Evolutionary conservation across 30 jellyfish, hydroid and myxozoan species (phyloP), one percentile per base, ranked within the genome.

Genomic region (Mastigias papua): DNA sequence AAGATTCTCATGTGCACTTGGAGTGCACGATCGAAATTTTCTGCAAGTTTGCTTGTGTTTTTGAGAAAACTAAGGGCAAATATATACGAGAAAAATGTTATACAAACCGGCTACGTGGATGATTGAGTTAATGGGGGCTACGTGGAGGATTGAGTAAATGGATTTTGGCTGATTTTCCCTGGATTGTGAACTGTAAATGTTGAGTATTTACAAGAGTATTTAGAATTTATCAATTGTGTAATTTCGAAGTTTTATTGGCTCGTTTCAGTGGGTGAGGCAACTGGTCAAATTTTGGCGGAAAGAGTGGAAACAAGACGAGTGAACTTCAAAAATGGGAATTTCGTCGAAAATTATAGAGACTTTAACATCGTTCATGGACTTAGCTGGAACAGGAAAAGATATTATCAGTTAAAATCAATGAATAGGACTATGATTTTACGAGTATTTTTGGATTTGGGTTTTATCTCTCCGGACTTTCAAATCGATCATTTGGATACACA

Each of bases 391-490:
- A 80, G 63, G 27, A 81, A 80, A 30, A 35, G 90, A 80, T 80
- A 16, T 37, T 80, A 80, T 34, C 60, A 61, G 34, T n/a, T 80
- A 81, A 21, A 34, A 54, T 17, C 81, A 37, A 80, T 33, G 72
- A 60, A 31, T 60, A 31, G 30, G 6, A 61, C 90, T 21, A 1
- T 80, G 30, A 27, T 62, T 15, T 80, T 80, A n/a, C 58, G 70
- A 33, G 81, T 80, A 8, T 34, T 32, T 80, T 66, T 68, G 13
- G 88, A 70, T 23, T 22, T 49, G 19, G 85, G 80, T 7, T 76
- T 91, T 13, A 28, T 91, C 11, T 61, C 97, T 46, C 83, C 97
- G 37, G 34, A 66, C n/a, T 90, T 90, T 75, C 88, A 62, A 62
- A 65, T 82, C 35, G 94, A 81, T 11, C 80, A 82, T 48, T 26